Evolutionary conservation across 2,113 vertebrate genomes (phyloP), one percentile per base, ranked within the genome.

Genomic region (Lampris incognitus): DNA sequence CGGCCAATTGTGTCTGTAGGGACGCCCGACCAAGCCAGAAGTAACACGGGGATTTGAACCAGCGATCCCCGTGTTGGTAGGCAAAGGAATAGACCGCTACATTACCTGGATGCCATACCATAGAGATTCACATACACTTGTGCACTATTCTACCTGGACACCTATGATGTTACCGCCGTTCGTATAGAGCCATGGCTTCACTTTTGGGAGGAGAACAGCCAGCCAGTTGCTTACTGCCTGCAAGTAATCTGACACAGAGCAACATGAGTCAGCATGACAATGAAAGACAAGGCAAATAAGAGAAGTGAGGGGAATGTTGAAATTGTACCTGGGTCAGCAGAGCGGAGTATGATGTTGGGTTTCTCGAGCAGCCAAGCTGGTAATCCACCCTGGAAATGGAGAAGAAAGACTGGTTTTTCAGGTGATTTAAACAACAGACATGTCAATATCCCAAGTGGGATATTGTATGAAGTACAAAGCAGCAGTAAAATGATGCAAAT

Each of bases 81-180:
- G 24, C 24, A 24, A 24, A 0, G 24, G 24, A 24, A 24, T 24
- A 24, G 24, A 24, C 24, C 24, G 24, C 24, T 0, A 24, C 24
- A 24, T 24, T 24, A 24, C 24, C 24, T 24, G 24, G 24, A 24
- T 0, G 24, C 24, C 24, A 24, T 24, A 24, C 24, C 24, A 24
- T 24, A 24, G 24, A 41, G 60, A 41, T 37, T 54, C 48, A 24
- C 1, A 38, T 6, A 13, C 4, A 13, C 3, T 4, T 4, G 52
- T 2, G 54, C n/a, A 36, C 37, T 38, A 9, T 50, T 65, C 24
- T 76, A 98, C 97, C 97, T 99, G 98, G 44, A 99, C 90, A 1
- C 94, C 97, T 65, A 99, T 98, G 86, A 99, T 97, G 89, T 97
- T 98, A 1, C 98, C 98, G 1, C 96, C 97, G 0, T 97, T 93